These are phyloP conservation scores for Tenthredo amoena DNA, from an alignment of 2,888 invertebrate species.

Conservation along the genomic window DNA sequence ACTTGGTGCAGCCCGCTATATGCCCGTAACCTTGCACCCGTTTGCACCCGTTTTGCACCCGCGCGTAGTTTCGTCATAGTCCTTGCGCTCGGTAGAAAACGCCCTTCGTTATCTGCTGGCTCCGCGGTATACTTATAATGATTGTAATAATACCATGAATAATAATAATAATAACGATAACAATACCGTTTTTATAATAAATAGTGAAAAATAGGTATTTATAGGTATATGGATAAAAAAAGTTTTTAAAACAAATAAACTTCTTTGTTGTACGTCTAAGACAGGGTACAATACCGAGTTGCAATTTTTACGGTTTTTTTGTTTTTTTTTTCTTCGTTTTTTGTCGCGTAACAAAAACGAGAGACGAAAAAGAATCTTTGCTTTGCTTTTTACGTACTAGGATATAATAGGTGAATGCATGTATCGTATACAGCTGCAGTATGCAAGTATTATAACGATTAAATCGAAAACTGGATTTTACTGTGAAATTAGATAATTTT, in stretches of 20 bases:
- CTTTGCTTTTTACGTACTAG: background rate
- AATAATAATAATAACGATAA: too few relatives aligned
- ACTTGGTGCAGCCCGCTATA: slow-evolving; percentile 16
- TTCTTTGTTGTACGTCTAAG: background rate
- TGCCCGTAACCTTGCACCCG: slow-evolving; percentile 50
- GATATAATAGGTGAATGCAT: background rate
- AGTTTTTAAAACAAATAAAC: background rate
- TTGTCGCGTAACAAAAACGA: background rate
- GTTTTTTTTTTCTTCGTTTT: background rate
- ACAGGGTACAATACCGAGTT: background rate
- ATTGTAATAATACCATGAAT: too few relatives aligned
- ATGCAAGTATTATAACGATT: too few relatives aligned
- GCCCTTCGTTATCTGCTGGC: background rate
- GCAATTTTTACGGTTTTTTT: background rate
- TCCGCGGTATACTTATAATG: background rate
- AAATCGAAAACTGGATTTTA: too few relatives aligned
- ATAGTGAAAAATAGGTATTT: background rate
- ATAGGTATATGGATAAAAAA: background rate
- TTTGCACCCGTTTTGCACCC: slow-evolving; percentile 40
- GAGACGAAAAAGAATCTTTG: background rate
- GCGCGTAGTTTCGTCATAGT: slow-evolving; percentile 36
- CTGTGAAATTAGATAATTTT: too few relatives aligned
- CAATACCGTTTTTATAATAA: too few relatives aligned
- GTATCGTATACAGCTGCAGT: background rate
- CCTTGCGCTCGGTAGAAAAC: slow-evolving; percentile 1